Percentiles rank a stretch among this genome's conserved stretches.
Evolutionary conservation across 2,797 vertebrate genomes (phyloP).

Genomic region (Cuniculus paca): DNA sequence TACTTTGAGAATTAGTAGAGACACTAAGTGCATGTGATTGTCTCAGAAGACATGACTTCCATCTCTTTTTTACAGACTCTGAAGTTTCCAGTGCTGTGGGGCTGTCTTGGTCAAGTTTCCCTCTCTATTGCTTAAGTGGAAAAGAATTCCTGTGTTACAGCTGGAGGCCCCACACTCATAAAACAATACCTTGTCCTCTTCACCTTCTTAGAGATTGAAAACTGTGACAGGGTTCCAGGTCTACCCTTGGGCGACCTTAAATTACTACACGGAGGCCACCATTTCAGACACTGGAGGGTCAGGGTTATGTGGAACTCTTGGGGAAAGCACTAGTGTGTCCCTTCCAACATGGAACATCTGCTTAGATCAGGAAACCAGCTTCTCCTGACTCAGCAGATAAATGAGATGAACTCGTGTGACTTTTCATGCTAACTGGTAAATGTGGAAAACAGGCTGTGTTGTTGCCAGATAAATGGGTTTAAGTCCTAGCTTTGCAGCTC

Average conservation of each 20-base stretch:
- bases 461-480: neutral
- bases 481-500: neutral
- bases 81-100: neutral
- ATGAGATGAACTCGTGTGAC: neutral
- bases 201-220: neutral
- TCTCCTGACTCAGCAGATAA: neutral
- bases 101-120: neutral
- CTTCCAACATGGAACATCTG: neutral
- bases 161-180: neutral
- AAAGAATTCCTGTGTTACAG: neutral
- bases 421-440: neutral
- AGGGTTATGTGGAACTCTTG: neutral
- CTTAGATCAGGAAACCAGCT: neutral
- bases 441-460: neutral
- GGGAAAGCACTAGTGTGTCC: neutral
- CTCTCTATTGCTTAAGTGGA: neutral
- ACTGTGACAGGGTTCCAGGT: neutral
- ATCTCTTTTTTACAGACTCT: neutral
- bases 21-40: neutral
- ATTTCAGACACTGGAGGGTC: neutral
- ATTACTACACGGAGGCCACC: neutral
- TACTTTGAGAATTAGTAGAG: neutral
- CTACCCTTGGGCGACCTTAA: neutral
- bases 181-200: neutral
- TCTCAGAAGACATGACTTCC: neutral